These are phyloP conservation scores for Tachina grossa DNA, from an alignment of 2,888 invertebrate species.

Conservation along the genomic window DNA sequence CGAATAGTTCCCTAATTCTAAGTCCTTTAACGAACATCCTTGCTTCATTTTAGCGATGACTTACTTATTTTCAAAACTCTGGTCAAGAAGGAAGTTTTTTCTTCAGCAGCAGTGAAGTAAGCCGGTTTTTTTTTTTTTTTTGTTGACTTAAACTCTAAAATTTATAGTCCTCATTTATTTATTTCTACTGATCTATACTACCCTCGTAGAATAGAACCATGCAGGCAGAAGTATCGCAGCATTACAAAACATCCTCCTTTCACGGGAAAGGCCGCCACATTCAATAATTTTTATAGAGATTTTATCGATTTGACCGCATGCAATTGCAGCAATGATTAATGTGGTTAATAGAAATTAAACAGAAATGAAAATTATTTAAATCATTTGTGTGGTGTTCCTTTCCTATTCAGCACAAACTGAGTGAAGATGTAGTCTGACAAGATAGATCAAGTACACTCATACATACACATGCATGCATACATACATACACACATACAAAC, in stretches of 20 bases:
- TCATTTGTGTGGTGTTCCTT: not conserved
- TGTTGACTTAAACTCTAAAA: too few relatives aligned
- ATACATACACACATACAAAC: too few relatives aligned
- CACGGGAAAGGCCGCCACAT: not conserved
- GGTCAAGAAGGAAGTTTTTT: too few relatives aligned
- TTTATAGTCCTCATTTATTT: not conserved
- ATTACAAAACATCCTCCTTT: slow-evolving; percentile 49
- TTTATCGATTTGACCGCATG: slow-evolving; percentile 75
- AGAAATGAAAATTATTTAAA: slow-evolving; percentile 42
- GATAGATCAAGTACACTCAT: not conserved
- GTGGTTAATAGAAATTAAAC: slow-evolving; percentile 69
- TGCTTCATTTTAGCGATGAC: too few relatives aligned
- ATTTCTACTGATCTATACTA: not conserved
- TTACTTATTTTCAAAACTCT: too few relatives aligned
- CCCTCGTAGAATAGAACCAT: slow-evolving; percentile 22
- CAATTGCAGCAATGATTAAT: slow-evolving; percentile 75
- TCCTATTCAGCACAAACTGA: not conserved
- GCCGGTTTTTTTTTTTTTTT: too few relatives aligned
- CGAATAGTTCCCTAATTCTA: too few relatives aligned
- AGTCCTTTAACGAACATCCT: too few relatives aligned
- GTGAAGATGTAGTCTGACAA: not conserved
- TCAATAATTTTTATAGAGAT: slow-evolving; percentile 59
- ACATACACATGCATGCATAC: too few relatives aligned
- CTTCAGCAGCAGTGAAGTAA: too few relatives aligned
- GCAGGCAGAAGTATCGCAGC: slow-evolving; percentile 31